phyloP scores from a whole-genome alignment of 2,113 vertebrate species.

The Machaerirhynchus nigripectus region DNA sequence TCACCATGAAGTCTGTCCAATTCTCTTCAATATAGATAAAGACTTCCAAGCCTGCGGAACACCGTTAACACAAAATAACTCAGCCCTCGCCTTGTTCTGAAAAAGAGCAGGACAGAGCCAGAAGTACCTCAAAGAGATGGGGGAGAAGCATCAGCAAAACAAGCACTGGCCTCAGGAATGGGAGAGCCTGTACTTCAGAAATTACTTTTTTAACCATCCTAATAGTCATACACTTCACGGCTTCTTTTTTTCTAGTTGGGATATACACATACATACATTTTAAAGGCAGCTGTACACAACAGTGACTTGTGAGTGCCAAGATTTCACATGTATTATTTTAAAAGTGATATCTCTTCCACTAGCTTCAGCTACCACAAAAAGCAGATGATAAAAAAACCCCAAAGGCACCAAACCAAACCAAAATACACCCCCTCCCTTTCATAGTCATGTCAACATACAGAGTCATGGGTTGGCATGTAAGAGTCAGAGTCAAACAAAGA shows the following conservation, averaged over 20 bases:
- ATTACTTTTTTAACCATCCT: not conserved
- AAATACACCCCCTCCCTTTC: not conserved
- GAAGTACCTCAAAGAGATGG: not conserved
- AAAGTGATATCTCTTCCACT: not conserved
- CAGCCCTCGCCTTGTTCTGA: not conserved
- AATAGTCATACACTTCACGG: not conserved
- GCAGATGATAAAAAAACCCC: not conserved
- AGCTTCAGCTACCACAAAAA: not conserved
- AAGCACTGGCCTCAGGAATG: not conserved
- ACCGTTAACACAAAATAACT: not conserved
- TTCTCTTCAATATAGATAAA: not conserved
- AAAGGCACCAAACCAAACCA: not conserved
- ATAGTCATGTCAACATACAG: not conserved
- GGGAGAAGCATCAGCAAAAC: not conserved
- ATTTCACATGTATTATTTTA: not conserved
- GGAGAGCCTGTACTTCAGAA: not conserved
- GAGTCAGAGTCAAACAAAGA: not conserved
- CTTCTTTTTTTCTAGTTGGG: not conserved
- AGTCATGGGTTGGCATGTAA: not conserved
- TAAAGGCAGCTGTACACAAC: not conserved
- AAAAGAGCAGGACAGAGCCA: not conserved
- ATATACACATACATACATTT: not conserved
- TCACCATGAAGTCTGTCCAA: not conserved
- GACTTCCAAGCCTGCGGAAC: not conserved
- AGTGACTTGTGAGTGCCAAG: not conserved